Percentiles rank a stretch among this genome's conserved stretches.
Evolutionary conservation across 2,113 vertebrate species (phyloP).

Genomic region (Podarcis muralis): DNA sequence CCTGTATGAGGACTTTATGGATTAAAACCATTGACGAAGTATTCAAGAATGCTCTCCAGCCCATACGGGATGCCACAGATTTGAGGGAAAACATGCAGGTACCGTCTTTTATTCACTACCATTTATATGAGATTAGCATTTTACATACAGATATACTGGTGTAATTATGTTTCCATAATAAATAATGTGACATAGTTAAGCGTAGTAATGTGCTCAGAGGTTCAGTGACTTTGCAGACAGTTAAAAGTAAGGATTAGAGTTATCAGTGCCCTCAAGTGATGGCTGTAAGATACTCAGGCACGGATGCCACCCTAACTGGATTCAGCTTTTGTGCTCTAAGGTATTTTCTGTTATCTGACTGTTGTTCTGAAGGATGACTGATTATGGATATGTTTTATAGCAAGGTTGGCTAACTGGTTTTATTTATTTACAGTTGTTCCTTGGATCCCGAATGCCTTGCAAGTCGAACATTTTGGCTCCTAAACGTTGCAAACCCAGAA

Average conservation of each 20-base stretch:
- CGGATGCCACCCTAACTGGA: not conserved
- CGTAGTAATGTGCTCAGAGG: not conserved
- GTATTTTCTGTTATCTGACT: not conserved
- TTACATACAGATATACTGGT: not conserved
- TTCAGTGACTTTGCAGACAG: not conserved
- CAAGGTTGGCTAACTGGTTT: not conserved
- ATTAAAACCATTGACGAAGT: conserved; percentile 95
- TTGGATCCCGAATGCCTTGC: no score
- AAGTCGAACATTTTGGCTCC: no score
- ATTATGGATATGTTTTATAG: not conserved
- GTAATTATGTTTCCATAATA: conserved; percentile 6
- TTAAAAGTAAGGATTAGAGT: not conserved
- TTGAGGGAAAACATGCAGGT: conserved; percentile 99
- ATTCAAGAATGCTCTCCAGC: conserved; percentile 91
- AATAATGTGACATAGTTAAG: not conserved
- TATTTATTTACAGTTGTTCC: not conserved
- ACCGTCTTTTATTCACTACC: conserved; percentile 36
- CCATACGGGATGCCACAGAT: conserved; percentile 93
- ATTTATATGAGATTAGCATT: not conserved
- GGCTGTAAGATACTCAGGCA: not conserved
- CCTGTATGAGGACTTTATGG: conserved; percentile 91
- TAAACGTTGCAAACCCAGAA: no score
- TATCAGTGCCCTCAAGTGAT: not conserved
- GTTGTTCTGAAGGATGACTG: not conserved
- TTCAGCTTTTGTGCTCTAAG: not conserved